These are phyloP conservation scores for Erebia palarica DNA, from an alignment of 2,888 invertebrate species.

Conservation along the genomic window DNA sequence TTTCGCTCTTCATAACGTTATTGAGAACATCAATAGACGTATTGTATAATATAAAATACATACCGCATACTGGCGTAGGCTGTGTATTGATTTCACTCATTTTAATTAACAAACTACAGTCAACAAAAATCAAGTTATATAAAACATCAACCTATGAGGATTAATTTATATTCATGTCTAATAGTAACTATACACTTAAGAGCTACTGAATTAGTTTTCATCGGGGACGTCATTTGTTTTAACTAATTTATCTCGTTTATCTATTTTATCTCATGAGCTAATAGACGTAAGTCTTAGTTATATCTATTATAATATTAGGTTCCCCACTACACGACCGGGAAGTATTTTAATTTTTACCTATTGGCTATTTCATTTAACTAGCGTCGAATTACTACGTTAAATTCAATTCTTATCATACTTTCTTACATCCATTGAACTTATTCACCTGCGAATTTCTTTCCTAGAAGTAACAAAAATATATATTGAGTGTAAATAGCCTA, in stretches of 20 bases:
- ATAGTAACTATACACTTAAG: not conserved
- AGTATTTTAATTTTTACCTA: not conserved
- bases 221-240: not conserved
- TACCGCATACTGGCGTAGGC: conserved; percentile 46
- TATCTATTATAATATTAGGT: not conserved
- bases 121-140: not conserved
- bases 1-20: too few species aligned
- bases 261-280: conserved; percentile 10
- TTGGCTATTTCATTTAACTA: too few species aligned
- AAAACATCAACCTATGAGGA: not conserved
- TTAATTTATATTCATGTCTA: not conserved
- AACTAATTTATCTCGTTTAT: conserved; percentile 9
- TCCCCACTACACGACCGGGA: not conserved
- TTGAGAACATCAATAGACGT: too few species aligned
- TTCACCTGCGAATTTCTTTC: too few species aligned
- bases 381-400: too few species aligned
- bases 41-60: conserved; percentile 17
- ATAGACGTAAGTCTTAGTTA: not conserved
- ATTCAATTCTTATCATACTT: too few species aligned
- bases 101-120: conserved; percentile 30
- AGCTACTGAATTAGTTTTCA: conserved; percentile 28
- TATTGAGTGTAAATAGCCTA: too few species aligned
- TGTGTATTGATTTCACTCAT: conserved; percentile 55
- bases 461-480: too few species aligned
- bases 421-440: too few species aligned